Conservation (phyloP, 1,140 invertebrate species). For the Hylaeus volcanicus region DNA sequence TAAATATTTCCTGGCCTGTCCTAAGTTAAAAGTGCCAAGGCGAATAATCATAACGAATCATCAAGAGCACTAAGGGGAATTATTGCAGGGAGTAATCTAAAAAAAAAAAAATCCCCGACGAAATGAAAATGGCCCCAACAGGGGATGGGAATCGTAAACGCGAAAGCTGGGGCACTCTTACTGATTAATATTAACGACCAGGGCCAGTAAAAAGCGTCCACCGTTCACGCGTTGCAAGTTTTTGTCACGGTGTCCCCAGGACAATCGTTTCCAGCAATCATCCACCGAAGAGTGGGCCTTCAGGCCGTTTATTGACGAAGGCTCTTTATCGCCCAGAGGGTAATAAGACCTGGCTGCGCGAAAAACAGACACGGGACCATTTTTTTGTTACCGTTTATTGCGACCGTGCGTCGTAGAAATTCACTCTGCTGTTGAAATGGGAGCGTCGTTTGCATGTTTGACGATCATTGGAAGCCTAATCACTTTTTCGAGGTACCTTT, state of each 20-base stretch:
- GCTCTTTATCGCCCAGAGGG: background rate
- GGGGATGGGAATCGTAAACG: background rate
- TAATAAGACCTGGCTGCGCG: background rate
- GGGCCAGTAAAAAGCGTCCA: background rate
- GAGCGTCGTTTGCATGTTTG: background rate
- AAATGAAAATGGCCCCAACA: background rate
- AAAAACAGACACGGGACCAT: background rate
- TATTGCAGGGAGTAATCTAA: too few relatives aligned
- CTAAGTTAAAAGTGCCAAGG: too few relatives aligned
- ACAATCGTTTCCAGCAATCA: background rate
- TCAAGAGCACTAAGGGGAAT: too few relatives aligned
- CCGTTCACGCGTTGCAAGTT: background rate
- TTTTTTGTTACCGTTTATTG: background rate
- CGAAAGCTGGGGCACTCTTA: too few relatives aligned
- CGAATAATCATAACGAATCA: too few relatives aligned
- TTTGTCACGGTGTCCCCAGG: background rate
- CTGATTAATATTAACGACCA: conserved; percentile 13
- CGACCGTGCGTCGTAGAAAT: background rate
- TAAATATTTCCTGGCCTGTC: too few relatives aligned
- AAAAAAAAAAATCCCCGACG: too few relatives aligned
- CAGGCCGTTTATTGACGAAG: background rate
- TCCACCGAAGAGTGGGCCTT: background rate
- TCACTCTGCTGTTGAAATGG: background rate
- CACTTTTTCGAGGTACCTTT: too few relatives aligned
- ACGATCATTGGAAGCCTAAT: background rate